A percentile compares a stretch with the other conserved stretches of the same genome.
These are phyloP conservation scores for Phalacrocorax pelagicus DNA, from an alignment of 2,113 vertebrate genomes.

Conservation along the genomic window DNA sequence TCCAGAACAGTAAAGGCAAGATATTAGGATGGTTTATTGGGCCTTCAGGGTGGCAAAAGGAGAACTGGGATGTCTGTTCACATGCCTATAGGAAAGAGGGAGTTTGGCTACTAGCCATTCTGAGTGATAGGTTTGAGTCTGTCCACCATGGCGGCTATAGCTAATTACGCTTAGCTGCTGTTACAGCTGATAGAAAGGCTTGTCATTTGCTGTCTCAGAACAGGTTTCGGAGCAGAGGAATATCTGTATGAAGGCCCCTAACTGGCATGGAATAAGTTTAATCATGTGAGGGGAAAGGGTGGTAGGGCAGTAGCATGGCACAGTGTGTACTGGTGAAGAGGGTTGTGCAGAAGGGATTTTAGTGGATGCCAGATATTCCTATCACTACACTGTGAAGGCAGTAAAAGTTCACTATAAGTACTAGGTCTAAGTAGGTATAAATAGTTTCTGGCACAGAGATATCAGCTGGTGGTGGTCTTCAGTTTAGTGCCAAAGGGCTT, in stretches of 20 bases:
- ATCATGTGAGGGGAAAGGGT: not conserved
- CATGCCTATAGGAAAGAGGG: fast-evolving
- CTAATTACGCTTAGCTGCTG: not conserved
- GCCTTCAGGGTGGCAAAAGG: not conserved
- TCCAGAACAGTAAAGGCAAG: not conserved
- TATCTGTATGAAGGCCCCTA: not conserved
- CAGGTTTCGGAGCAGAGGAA: not conserved
- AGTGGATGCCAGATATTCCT: not conserved
- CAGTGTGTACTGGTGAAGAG: not conserved
- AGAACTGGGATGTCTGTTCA: not conserved
- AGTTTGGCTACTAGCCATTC: not conserved
- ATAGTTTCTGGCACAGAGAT: not conserved
- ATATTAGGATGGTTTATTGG: not conserved
- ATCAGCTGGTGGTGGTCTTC: not conserved
- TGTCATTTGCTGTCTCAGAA: not conserved
- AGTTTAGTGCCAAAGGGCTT: not conserved
- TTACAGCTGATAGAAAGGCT: not conserved
- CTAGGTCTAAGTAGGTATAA: not conserved
- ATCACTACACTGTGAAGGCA: not conserved
- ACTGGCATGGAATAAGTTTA: not conserved
- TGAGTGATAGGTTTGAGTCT: not conserved
- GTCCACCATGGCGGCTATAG: not conserved
- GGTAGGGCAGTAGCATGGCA: too few species aligned
- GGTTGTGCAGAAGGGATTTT: not conserved
- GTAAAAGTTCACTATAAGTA: not conserved